Percentiles rank a stretch among this genome's conserved stretches.
Conservation (phyloP, 1,140 invertebrate genomes). For the Lepeophtheirus salmonis region DNA sequence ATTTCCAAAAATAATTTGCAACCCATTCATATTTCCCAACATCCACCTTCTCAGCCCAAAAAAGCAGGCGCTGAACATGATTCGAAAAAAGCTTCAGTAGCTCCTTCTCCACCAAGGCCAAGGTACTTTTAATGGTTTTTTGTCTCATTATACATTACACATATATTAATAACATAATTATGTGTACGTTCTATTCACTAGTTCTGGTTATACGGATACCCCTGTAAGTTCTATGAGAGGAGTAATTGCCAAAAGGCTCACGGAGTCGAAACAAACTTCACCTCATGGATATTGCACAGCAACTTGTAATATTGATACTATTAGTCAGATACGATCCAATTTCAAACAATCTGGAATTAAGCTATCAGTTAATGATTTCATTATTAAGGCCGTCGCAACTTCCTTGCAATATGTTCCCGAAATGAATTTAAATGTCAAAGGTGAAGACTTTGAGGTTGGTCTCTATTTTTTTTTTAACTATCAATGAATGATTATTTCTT, state of each 20-base stretch:
- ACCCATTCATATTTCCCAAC: constrained; percentile 18
- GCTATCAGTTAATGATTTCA: constrained; percentile 44
- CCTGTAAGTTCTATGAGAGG: constrained; percentile 29
- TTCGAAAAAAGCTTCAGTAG: constrained; percentile 11
- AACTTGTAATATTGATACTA: constrained; percentile 34
- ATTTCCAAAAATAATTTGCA: constrained; percentile 36
- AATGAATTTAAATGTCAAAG: constrained; percentile 31
- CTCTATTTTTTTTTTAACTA: constrained; percentile 18
- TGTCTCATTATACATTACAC: not conserved
- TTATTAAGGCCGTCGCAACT: constrained; percentile 41
- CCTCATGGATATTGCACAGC: constrained; percentile 41
- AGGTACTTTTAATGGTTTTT: not conserved
- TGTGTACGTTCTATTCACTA: constrained; percentile 10
- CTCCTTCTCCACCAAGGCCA: not conserved
- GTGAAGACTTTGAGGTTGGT: constrained; percentile 6
- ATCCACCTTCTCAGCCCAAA: constrained; percentile 17
- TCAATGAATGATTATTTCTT: constrained; percentile 10
- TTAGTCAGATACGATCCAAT: constrained; percentile 28
- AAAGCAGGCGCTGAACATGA: constrained; percentile 7
- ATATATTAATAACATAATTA: not conserved
- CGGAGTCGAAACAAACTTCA: constrained; percentile 35
- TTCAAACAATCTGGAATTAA: constrained; percentile 29
- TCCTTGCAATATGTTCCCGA: constrained; percentile 37
- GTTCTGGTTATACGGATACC: constrained; percentile 26
- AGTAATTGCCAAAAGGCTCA: constrained; percentile 38